Base-by-base conservation (phyloP, 1,140 invertebrate genomes). In the Drosophila sproati region DNA sequence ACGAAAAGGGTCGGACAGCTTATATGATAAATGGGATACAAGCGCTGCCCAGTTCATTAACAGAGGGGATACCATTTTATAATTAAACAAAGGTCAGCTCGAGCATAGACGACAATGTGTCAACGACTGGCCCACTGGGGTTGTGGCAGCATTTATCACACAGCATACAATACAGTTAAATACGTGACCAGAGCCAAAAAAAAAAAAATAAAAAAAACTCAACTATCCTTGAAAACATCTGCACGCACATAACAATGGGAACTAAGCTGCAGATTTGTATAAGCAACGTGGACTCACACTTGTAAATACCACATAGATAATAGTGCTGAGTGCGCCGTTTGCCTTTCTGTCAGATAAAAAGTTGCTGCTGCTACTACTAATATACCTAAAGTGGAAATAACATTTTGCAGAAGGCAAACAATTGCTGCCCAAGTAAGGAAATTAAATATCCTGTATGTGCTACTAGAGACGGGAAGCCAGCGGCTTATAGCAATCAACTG, bases 81-180 rank as follows among this genome's bases (percentile, higher is more conserved):
- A 82, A 87, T 88, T 86, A 88, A 82, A 76, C 71, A 87, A 70
- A 78, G 83, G 82, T 73, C 76, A 67, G 47, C 12, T 28, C 12
- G 1, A 68, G 51, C 70, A 55, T 47, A 39, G 34, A 59, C 52
- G 67, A 77, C 80, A 78, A 81, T 86, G 85, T 78, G 82, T 76
- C 82, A 81, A 78, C 51, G 67, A 80, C 60, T 52, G 59, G 63
- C 66, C 67, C 12, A 35, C 47, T 47, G 62, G 57, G 50, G 29
- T 37, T 61, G 34, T 43, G 28, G 20, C 5, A 45, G 71, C 72
- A 87, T 87, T 78, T 81, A 77, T 87, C 76, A 82, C 51, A 47
- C 54, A 54, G 28, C 10, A 10, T 77, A 1, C 20, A 20, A 10
- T 77, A 12, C 12, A 12, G 12, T 12, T 12, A 12, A 12, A 12